These are phyloP conservation scores for Eleutherodactylus coqui DNA, from an alignment of 2,797 vertebrate species.

Conservation along the genomic window DNA sequence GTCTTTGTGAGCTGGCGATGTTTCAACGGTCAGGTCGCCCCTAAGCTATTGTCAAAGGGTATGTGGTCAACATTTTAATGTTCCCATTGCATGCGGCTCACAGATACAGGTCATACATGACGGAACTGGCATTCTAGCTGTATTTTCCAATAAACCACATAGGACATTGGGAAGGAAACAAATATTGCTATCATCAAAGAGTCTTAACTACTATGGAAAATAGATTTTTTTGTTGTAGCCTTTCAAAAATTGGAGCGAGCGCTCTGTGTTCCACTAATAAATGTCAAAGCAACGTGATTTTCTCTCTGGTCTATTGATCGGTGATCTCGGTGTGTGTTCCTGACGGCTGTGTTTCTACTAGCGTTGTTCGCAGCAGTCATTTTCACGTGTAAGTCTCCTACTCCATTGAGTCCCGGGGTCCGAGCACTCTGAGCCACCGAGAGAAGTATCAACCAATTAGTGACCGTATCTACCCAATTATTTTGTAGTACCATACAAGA, in stretches of 20 bases:
- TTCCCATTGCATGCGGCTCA: not conserved
- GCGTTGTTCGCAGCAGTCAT: not conserved
- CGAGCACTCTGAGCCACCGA: not conserved
- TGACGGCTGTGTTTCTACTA: not conserved
- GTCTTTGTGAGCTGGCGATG: not conserved
- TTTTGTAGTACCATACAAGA: not conserved
- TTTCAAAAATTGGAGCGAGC: not conserved
- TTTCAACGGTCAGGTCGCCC: not conserved
- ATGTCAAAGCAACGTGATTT: slow-evolving; percentile 17
- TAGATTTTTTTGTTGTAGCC: not conserved
- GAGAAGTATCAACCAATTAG: not conserved
- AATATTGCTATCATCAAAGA: not conserved
- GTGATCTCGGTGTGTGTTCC: not conserved
- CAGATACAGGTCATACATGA: not conserved
- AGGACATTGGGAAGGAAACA: too few species aligned
- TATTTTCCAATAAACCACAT: not conserved
- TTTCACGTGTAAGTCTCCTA: not conserved
- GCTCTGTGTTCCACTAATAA: not conserved
- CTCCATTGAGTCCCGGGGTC: not conserved
- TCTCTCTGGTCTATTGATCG: not conserved
- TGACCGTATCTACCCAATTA: not conserved
- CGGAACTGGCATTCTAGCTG: not conserved
- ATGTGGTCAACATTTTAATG: not conserved
- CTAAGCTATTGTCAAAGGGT: not conserved
- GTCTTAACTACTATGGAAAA: not conserved